Evolutionary conservation across 2,113 vertebrate genomes (phyloP).

Genomic region (Panurus biarmicus): DNA sequence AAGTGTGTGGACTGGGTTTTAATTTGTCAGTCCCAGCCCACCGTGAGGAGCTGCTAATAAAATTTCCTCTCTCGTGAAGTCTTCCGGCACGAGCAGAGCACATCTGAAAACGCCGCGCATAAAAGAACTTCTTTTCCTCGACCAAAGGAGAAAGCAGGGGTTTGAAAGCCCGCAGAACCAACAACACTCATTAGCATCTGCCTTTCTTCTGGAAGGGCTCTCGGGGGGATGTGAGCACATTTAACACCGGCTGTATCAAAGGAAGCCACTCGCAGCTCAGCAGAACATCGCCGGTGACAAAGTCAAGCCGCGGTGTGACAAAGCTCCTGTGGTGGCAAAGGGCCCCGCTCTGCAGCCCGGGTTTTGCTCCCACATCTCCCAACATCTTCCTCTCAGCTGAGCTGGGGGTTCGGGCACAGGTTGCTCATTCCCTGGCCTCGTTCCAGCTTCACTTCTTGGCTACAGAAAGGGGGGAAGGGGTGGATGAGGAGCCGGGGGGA

Average conservation of each 20-base stretch:
- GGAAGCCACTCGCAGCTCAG: neutral
- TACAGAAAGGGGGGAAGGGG: rapidly evolving
- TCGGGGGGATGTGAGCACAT: neutral
- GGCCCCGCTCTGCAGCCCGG: neutral
- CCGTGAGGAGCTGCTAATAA: neutral
- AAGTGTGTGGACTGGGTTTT: neutral
- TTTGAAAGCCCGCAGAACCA: conserved; percentile 26
- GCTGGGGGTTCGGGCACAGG: neutral
- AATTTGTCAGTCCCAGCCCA: neutral
- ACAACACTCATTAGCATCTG: conserved; percentile 8
- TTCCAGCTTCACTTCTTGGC: neutral
- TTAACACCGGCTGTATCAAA: neutral
- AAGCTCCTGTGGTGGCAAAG: neutral
- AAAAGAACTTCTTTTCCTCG: conserved; percentile 28
- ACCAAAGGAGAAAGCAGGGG: neutral
- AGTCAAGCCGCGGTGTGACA: neutral
- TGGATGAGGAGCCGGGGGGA: neutral
- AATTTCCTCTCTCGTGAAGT: conserved; percentile 34
- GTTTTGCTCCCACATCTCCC: neutral
- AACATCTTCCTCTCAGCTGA: rapidly evolving
- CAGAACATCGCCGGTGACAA: neutral
- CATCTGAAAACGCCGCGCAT: conserved; percentile 15
- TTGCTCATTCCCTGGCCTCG: neutral
- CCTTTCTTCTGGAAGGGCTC: conserved; percentile 22
- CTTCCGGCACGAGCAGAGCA: conserved; percentile 19